Evolutionary conservation across 1,140 invertebrate species (phyloP).

Genomic region (Ostrea denselamellosa): DNA sequence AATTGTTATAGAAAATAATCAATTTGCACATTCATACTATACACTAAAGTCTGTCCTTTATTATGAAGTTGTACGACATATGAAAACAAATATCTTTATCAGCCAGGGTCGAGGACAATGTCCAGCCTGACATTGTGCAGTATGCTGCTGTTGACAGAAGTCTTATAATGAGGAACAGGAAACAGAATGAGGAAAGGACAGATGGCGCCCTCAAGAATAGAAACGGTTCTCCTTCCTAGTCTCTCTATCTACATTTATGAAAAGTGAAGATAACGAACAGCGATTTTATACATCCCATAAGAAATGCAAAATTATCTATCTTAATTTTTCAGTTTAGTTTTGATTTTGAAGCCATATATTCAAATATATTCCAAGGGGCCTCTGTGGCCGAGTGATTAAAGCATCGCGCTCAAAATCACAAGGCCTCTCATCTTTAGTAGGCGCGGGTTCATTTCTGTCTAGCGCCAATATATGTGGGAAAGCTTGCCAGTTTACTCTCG

Average conservation of each 20-base stretch:
- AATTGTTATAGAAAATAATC: neutral
- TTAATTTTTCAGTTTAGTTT: neutral
- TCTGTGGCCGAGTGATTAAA: too few species aligned
- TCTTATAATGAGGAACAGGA: neutral
- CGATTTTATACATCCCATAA: too few species aligned
- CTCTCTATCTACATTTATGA: neutral
- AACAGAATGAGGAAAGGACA: neutral
- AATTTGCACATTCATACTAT: too few species aligned
- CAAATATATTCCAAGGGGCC: too few species aligned
- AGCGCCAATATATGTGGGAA: too few species aligned
- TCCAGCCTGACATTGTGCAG: neutral
- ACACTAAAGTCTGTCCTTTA: neutral
- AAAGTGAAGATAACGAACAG: too few species aligned
- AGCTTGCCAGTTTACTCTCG: too few species aligned
- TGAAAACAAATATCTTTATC: neutral
- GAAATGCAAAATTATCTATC: neutral
- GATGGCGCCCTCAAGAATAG: neutral
- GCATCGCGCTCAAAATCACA: too few species aligned
- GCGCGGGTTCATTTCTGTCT: too few species aligned
- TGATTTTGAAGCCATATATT: neutral
- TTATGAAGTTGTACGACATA: neutral
- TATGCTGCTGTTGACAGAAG: conserved; percentile 17
- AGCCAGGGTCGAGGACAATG: neutral
- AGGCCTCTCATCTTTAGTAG: too few species aligned
- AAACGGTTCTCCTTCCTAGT: neutral